phyloP scores from a whole-genome alignment of 2,113 vertebrate genomes.

The Tyrannus savana region DNA sequence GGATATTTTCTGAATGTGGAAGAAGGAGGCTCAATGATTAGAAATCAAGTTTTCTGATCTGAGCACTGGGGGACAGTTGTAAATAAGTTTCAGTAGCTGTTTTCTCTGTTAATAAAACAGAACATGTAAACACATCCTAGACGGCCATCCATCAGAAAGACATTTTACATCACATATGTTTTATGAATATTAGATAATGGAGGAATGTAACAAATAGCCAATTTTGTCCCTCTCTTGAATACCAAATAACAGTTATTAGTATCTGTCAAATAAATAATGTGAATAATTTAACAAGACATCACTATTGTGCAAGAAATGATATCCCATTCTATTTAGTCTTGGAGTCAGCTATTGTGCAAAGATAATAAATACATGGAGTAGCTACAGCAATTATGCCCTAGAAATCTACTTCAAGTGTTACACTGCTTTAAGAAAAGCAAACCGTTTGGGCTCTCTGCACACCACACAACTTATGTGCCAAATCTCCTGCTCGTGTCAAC shows the following conservation, averaged over 20 bases:
- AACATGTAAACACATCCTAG: neutral
- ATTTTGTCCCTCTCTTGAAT: slow-evolving; percentile 48
- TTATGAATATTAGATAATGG: slow-evolving; percentile 61
- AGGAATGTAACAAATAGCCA: slow-evolving; percentile 38
- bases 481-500: neutral
- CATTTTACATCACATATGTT: neutral
- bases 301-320: slow-evolving; percentile 43
- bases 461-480: rapidly evolving
- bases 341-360: slow-evolving; percentile 27
- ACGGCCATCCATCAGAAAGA: neutral
- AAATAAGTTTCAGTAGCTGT: neutral
- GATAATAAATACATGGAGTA: slow-evolving; percentile 38
- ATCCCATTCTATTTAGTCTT: slow-evolving; percentile 29
- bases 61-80: neutral
- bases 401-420: neutral
- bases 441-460: neutral
- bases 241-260: slow-evolving; percentile 43
- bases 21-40: neutral
- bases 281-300: slow-evolving; percentile 54
- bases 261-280: slow-evolving; percentile 62
- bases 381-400: slow-evolving; percentile 23
- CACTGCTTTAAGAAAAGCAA: neutral
- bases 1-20: neutral
- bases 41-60: neutral
- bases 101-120: neutral